Base-by-base conservation (phyloP, 2,113 vertebrate species). In the Caretta caretta region DNA sequence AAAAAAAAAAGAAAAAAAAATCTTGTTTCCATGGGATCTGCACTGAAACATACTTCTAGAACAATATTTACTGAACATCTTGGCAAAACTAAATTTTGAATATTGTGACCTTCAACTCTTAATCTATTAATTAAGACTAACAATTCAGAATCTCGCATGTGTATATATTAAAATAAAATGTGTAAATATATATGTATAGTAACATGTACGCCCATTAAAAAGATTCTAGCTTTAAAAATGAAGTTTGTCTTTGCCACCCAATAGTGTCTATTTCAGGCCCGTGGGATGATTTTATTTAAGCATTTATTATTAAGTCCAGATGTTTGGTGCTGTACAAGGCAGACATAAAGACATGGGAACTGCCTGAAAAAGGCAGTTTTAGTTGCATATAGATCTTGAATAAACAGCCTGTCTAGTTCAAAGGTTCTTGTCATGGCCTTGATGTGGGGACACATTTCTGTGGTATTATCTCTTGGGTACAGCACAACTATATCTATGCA, bases 361-460 rank as follows among this genome's bases (percentile, higher is more conserved):
- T 91, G 85, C 89, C 81, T 88, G 62, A n/a, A 65, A 54, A 38
- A 89, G 53, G 75, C 53, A 35, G 1, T 7, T 85, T 93, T 85
- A 88, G 51, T 83, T 80, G 20, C 46, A 31, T 42, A 1, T 19
- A 75, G 16, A 82, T 83, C 90, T 90, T 84, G 79, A 79, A 95
- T n/a, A 35, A 57, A 38, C 65, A 46, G 78, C 69, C 93, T 90
- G 92, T 89, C 22, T 29, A 89, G 92, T 87, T 94, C 82, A 93
- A 89, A 93, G 95, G 22, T 42, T 97, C 65, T 80, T 59, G 65
- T 79, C 79, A 83, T 48, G 86, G 81, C 90, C 95, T 35, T 91
- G 94, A 83, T 84, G 90, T 56, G 17, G 46, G 62, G 49, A 92
- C 87, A 65, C 76, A 88, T 57, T 57, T 84, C 93, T 86, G 88